phyloP scores from a whole-genome alignment of 2,113 vertebrate genomes.

The Callionymus lyra region DNA sequence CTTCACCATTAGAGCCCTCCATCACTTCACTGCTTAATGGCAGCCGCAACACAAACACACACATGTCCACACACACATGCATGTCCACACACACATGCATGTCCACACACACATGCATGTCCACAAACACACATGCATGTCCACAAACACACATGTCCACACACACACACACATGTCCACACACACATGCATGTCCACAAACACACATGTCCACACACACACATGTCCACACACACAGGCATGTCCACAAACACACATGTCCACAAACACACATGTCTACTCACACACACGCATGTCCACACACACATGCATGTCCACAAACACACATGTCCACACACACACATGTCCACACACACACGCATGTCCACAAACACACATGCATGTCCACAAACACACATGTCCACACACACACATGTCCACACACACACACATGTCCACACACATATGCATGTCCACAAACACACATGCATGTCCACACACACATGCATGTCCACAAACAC shows the following conservation, averaged over 20 bases:
- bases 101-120: not conserved
- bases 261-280: constrained; percentile 9
- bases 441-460: constrained; percentile 14
- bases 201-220: too few relatives aligned
- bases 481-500: constrained; percentile 11
- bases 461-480: constrained; percentile 1
- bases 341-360: constrained; percentile 5
- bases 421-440: constrained; percentile 4
- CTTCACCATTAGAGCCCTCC: constrained; percentile 50
- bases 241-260: constrained; percentile 1
- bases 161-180: constrained; percentile 4
- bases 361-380: too few relatives aligned
- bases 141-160: too few relatives aligned
- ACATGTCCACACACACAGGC: constrained; percentile 5
- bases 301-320: too few relatives aligned
- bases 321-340: too few relatives aligned
- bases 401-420: constrained; percentile 10
- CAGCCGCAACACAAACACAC: constrained; percentile 17
- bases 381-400: constrained; percentile 1
- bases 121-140: constrained; percentile 5
- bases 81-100: constrained; percentile 10
- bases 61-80: constrained; percentile 6
- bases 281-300: constrained; percentile 4
- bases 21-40: constrained; percentile 40
- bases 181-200: too few relatives aligned